Base-by-base conservation (phyloP, 2,113 vertebrate species). In the Synodontis membranacea region DNA sequence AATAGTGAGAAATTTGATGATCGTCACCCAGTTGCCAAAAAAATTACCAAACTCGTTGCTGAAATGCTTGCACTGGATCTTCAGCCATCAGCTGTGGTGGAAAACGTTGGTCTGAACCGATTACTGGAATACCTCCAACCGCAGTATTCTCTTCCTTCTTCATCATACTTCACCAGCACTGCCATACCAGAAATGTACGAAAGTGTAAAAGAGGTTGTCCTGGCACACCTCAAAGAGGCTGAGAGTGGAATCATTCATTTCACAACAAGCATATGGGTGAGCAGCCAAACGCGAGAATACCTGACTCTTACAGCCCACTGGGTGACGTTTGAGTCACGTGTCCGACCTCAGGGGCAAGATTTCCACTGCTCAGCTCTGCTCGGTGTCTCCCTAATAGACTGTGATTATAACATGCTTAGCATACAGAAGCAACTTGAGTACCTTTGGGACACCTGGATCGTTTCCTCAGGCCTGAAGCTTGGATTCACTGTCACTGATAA, bases 21-120 rank as follows among this genome's bases (percentile, higher is more conserved):
- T 88, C 95, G 95, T 93, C 97, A 98, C 92, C 97, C 97, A 85
- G 95, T 97, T 95, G 97, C 98, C 96, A 97, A 97, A 97, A 98
- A 97, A 94, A 97, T 99, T 88, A 99, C 98, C 84, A 97, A 95
- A 94, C 97, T 99, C 89, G 91, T 99, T 56, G 97, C 97, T 0
- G 98, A 99, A 95, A 99, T 99, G 97, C 97, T 99, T 93, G 97
- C 97, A 95, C 96, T 99, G 93, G 98, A 99, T 94, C 97, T 99
- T 90, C 97, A 99, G 96, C 98, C 97, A 91, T 98, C 97, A 91
- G 96, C 97, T 75, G 90, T 98, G 91, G 97, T 99, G 89, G 97
- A 99, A 94, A 98, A 96, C 44, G 88, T 96, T 90, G 98, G 98
- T 91, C 96, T 99, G 88, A 96, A 93, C 92, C 92, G 97, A 94